A percentile compares a stretch with the other conserved stretches of the same genome.
phyloP scores from a whole-genome alignment of 2,797 vertebrate species.

The Danio albolineatus region DNA sequence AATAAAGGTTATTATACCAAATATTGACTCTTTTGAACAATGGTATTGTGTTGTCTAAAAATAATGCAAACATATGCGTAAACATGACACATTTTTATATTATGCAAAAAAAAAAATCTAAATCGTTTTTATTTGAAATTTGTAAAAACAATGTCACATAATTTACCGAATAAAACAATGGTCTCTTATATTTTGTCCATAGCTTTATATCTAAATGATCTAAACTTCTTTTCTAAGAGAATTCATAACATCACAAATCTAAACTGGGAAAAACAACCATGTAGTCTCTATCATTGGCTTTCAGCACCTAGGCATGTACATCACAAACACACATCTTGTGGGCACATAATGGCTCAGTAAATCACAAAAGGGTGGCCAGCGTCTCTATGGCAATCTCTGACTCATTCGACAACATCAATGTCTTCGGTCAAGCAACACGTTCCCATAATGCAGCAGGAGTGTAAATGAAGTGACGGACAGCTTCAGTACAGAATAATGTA shows the following conservation, averaged over 20 bases:
- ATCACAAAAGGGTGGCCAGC: slow-evolving; percentile 16
- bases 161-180: too few relatives aligned
- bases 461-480: neutral
- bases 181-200: too few relatives aligned
- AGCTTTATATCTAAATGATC: too few relatives aligned
- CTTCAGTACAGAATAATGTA: neutral
- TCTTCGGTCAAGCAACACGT: slow-evolving; percentile 3
- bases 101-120: too few relatives aligned
- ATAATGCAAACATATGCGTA: too few relatives aligned
- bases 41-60: too few relatives aligned
- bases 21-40: too few relatives aligned
- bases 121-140: too few relatives aligned
- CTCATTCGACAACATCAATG: slow-evolving; percentile 23
- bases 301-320: neutral
- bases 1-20: too few relatives aligned
- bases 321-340: neutral
- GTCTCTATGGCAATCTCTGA: slow-evolving; percentile 29
- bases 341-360: slow-evolving; percentile 15
- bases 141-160: too few relatives aligned
- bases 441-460: slow-evolving; percentile 11
- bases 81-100: too few relatives aligned
- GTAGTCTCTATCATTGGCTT: neutral
- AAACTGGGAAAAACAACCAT: neutral
- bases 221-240: too few relatives aligned
- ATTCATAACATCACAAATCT: neutral